Conservation (phyloP, 2,797 vertebrate genomes). For the Alauda arvensis region DNA sequence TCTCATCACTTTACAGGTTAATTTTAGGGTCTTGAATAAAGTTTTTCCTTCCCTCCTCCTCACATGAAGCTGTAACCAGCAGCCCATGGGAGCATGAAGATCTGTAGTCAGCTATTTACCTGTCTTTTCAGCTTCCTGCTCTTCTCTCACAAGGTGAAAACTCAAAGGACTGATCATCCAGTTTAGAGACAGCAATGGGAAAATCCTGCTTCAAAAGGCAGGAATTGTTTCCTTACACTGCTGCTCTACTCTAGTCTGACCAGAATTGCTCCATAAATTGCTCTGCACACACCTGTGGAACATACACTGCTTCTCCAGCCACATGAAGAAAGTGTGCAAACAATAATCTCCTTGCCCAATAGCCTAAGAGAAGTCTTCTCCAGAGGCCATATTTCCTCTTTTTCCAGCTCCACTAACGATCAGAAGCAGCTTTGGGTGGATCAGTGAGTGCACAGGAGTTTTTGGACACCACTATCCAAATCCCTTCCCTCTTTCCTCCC, state of each 20-base stretch:
- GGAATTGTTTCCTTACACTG: background rate
- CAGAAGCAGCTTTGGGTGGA: background rate
- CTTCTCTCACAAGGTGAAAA: background rate
- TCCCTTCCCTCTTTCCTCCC: background rate
- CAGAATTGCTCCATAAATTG: background rate
- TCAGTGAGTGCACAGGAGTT: background rate
- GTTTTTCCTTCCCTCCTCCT: background rate
- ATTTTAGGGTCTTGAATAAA: background rate
- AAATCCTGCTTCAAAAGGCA: background rate
- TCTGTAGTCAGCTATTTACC: background rate
- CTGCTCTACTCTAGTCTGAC: background rate
- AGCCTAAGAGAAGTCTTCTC: background rate
- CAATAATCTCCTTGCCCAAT: background rate
- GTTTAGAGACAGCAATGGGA: background rate
- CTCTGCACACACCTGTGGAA: background rate
- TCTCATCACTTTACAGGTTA: background rate
- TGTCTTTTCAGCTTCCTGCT: background rate
- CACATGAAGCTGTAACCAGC: background rate
- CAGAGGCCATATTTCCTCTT: background rate
- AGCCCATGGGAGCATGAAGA: background rate
- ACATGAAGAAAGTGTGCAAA: background rate
- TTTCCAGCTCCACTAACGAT: background rate
- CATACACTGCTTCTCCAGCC: background rate
- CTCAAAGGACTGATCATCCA: background rate
- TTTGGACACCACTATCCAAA: background rate